Percentiles rank a stretch among this genome's conserved stretches.
Conservation (phyloP, 2,797 vertebrate genomes). For the Pitangus sulphuratus region DNA sequence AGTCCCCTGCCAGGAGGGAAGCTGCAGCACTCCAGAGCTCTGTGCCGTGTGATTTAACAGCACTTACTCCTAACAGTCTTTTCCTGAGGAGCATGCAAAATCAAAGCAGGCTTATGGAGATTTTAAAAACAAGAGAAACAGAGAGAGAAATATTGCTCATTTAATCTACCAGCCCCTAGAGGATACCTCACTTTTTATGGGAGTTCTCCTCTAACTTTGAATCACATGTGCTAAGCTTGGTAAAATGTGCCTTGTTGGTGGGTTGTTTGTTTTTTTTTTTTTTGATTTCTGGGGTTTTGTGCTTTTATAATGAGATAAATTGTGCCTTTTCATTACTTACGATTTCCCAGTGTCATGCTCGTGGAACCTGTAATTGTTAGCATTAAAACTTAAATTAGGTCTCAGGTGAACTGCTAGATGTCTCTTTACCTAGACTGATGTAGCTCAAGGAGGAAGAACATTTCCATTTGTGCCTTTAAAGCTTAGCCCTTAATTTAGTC, state of each 20-base stretch:
- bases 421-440: not conserved
- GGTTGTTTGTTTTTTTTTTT: not conserved
- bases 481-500: constrained; percentile 41
- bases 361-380: constrained; percentile 40
- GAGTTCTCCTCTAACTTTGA: constrained; percentile 24
- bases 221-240: not conserved
- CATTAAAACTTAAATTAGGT: constrained; percentile 59
- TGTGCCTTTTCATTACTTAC: not conserved
- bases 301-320: constrained; percentile 24
- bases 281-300: not conserved
- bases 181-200: constrained; percentile 30
- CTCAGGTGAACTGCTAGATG: constrained; percentile 53
- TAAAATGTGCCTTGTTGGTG: too few species aligned
- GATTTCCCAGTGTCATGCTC: constrained; percentile 23
- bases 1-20: not conserved
- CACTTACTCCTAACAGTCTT: constrained; percentile 16
- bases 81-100: constrained; percentile 39
- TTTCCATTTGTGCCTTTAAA: constrained; percentile 43
- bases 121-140: not conserved
- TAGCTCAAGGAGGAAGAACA: constrained; percentile 12
- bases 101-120: constrained; percentile 10
- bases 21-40: not conserved
- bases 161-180: constrained; percentile 7
- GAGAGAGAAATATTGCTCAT: constrained; percentile 9
- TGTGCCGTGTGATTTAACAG: not conserved